These are phyloP conservation scores for Contarinia nasturtii DNA, from an alignment of 1,140 invertebrate species.

Conservation along the genomic window DNA sequence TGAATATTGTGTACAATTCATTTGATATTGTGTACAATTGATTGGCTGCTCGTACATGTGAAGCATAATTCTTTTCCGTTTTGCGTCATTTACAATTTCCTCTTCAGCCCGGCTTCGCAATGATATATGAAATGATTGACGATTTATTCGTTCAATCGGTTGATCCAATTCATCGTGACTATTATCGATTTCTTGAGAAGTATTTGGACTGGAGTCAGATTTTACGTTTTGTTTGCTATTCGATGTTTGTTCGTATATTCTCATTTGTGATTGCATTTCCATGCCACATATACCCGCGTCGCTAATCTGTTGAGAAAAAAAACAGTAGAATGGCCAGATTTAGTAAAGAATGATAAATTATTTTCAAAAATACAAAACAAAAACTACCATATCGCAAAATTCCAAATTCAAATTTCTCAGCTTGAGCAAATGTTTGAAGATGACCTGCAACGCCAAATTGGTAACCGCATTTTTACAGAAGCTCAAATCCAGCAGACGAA, in stretches of 20 bases:
- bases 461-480: constrained; percentile 45
- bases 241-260: constrained; percentile 8
- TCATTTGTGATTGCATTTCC: constrained; percentile 21
- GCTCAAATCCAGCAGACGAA: constrained; percentile 40
- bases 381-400: constrained; percentile 38
- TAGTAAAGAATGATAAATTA: background rate
- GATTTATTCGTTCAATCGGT: constrained; percentile 2
- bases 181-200: background rate
- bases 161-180: background rate
- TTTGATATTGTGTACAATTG: constrained; percentile 11
- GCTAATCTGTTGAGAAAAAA: constrained; percentile 15
- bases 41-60: constrained; percentile 33
- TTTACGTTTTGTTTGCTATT: constrained; percentile 3
- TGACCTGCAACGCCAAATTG: constrained; percentile 39
- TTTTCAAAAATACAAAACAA: background rate
- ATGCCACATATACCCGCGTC: constrained; percentile 47
- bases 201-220: constrained; percentile 13
- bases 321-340: background rate
- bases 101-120: constrained; percentile 41
- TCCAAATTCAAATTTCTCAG: constrained; percentile 38
- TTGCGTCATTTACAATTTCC: constrained; percentile 41
- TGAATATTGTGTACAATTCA: constrained; percentile 23
- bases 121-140: constrained; percentile 27
- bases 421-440: constrained; percentile 37
- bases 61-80: constrained; percentile 37